A percentile compares a stretch with the other conserved stretches of the same genome.
Evolutionary conservation across 2,888 invertebrate genomes (phyloP).

Genomic region (Leptopilina myrica): DNA sequence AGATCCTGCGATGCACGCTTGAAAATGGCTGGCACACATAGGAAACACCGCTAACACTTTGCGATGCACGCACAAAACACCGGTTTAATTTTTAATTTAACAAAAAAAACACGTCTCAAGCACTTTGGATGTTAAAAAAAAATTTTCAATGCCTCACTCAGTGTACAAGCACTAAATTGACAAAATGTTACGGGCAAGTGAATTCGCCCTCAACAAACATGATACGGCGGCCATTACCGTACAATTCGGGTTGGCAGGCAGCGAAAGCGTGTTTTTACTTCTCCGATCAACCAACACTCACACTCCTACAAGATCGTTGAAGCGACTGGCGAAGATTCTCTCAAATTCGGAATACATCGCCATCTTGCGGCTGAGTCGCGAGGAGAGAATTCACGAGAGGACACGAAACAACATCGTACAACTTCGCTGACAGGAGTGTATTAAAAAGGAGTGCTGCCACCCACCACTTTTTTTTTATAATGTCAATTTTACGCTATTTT

Average conservation of each 20-base stretch:
- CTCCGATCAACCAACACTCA: slow-evolving; percentile 22
- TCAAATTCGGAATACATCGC: slow-evolving; percentile 13
- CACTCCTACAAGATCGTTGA: slow-evolving; percentile 13
- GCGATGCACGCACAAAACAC: slow-evolving; percentile 22
- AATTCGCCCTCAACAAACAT: slow-evolving; percentile 33
- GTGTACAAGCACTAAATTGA: slow-evolving; percentile 11
- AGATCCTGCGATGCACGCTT: slow-evolving; percentile 36
- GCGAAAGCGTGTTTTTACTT: slow-evolving; percentile 27
- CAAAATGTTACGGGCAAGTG: slow-evolving; percentile 9
- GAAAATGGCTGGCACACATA: slow-evolving; percentile 40
- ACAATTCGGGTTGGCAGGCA: not conserved
- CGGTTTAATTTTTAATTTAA: not conserved
- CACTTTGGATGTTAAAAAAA: not conserved
- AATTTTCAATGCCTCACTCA: slow-evolving; percentile 1
- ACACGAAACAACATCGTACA: not conserved
- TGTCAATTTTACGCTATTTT: not conserved
- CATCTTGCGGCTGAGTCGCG: slow-evolving; percentile 25
- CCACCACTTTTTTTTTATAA: not conserved
- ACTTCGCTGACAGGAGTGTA: not conserved
- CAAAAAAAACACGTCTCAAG: slow-evolving; percentile 9
- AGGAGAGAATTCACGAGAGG: not conserved
- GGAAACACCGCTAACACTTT: slow-evolving; percentile 26
- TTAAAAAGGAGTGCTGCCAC: not conserved
- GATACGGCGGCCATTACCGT: slow-evolving; percentile 19
- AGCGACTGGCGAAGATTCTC: slow-evolving; percentile 20